Conservation (phyloP, 2,888 invertebrate genomes). For the Nephrotoma flavescens region DNA sequence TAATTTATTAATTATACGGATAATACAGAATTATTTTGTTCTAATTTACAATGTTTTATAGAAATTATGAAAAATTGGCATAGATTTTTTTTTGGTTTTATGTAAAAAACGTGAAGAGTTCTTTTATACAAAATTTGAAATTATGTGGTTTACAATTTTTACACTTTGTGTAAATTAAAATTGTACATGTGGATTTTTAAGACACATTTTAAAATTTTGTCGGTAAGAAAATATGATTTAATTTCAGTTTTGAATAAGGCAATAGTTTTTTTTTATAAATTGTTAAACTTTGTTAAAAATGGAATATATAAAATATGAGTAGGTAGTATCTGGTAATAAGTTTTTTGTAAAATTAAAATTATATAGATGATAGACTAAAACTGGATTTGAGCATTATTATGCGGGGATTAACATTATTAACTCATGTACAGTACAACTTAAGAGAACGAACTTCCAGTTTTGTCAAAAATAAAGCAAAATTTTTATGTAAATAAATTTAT, state of each 20-base stretch:
- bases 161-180: background rate
- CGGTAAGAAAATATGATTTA: background rate
- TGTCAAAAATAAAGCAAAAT: too few species aligned
- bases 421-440: too few species aligned
- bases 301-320: too few species aligned
- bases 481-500: too few species aligned
- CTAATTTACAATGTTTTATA: background rate
- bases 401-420: too few species aligned
- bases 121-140: background rate
- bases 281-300: too few species aligned
- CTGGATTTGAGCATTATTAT: too few species aligned
- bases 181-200: background rate
- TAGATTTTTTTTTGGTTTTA: background rate
- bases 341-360: too few species aligned
- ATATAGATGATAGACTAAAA: too few species aligned
- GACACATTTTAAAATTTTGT: background rate
- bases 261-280: background rate
- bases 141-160: background rate
- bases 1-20: slow-evolving; percentile 3
- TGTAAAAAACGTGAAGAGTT: background rate
- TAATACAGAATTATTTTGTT: slow-evolving; percentile 4
- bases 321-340: too few species aligned
- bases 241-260: background rate
- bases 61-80: background rate
- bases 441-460: too few species aligned